phyloP scores from a whole-genome alignment of 2,113 vertebrate species.

The Engraulis encrasicolus region DNA sequence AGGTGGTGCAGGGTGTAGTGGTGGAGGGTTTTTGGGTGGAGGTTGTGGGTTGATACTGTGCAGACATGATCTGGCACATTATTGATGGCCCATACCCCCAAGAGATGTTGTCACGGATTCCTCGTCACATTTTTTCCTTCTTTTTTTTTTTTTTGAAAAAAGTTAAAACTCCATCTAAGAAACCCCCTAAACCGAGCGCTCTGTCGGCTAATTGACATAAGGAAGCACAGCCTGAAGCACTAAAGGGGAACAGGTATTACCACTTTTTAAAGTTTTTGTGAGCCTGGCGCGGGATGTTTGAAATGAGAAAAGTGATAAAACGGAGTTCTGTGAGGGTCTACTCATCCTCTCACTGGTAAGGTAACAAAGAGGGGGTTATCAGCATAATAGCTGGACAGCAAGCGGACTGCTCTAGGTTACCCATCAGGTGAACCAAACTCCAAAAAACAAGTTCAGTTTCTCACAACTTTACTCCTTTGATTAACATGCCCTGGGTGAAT shows the following conservation, averaged over 20 bases:
- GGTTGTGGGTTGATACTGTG: too few relatives aligned
- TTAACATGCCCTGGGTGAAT: too few relatives aligned
- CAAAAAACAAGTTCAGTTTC: too few relatives aligned
- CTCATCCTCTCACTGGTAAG: not conserved
- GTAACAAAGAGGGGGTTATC: not conserved
- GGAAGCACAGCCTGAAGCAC: not conserved
- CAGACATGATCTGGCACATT: constrained; percentile 1
- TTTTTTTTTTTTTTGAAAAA: too few relatives aligned
- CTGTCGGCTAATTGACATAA: not conserved
- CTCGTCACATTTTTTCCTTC: not conserved
- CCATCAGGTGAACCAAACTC: too few relatives aligned
- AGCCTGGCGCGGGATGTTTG: not conserved
- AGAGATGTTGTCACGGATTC: constrained; percentile 1
- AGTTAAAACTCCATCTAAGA: not conserved
- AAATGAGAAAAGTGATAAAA: not conserved
- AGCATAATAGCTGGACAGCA: too few relatives aligned
- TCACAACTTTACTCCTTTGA: too few relatives aligned
- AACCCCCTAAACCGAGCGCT: constrained; percentile 9
- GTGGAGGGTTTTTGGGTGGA: too few relatives aligned
- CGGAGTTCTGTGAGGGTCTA: not conserved
- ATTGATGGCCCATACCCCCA: not conserved
- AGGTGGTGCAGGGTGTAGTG: too few relatives aligned
- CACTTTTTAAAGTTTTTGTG: not conserved
- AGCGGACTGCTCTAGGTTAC: too few relatives aligned
- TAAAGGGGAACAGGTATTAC: not conserved